phyloP scores from a whole-genome alignment of 30 jellyfish, hydroid and myxozoan genomes.

The Pseudorhiza aurosa region DNA sequence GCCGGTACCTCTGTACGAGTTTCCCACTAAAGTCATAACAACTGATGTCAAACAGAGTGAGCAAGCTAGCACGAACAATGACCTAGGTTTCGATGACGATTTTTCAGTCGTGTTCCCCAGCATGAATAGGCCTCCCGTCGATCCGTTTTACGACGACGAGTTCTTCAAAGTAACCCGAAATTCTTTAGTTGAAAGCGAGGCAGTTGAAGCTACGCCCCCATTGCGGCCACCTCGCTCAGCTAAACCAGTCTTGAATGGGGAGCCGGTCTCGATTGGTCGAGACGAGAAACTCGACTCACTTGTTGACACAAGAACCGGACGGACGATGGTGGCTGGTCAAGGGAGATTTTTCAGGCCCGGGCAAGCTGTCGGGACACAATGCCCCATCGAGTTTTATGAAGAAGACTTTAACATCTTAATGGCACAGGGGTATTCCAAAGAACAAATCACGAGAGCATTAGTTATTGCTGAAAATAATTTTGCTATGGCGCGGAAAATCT shows the following conservation, averaged over 20 bases:
- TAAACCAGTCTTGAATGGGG: constrained; percentile 17
- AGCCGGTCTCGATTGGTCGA: not conserved
- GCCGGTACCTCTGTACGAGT: constrained; percentile 2
- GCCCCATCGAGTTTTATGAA: constrained; percentile 73
- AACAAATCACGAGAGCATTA: constrained; percentile 78
- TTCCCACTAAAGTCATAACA: constrained; percentile 18
- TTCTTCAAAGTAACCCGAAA: constrained; percentile 29
- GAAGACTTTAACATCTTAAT: constrained; percentile 77
- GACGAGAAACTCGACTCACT: constrained; percentile 51
- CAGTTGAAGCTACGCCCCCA: constrained; percentile 2
- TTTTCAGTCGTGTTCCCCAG: constrained; percentile 39
- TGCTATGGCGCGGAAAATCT: constrained; percentile 85
- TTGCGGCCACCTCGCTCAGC: constrained; percentile 43
- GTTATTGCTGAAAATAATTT: constrained; percentile 84
- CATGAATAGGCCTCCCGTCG: not conserved
- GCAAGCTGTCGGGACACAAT: constrained; percentile 32
- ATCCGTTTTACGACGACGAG: constrained; percentile 65
- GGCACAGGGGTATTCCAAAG: constrained; percentile 94
- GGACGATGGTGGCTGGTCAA: constrained; percentile 70
- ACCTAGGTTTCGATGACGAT: constrained; percentile 49
- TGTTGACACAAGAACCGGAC: constrained; percentile 68
- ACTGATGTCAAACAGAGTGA: constrained; percentile 1
- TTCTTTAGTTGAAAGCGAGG: not conserved
- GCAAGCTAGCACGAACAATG: not conserved
- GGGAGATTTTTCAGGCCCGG: constrained; percentile 76